Percentiles rank a stretch among this genome's conserved stretches.
Conservation (phyloP, 2,888 invertebrate genomes). For the Drosophila falleni region DNA sequence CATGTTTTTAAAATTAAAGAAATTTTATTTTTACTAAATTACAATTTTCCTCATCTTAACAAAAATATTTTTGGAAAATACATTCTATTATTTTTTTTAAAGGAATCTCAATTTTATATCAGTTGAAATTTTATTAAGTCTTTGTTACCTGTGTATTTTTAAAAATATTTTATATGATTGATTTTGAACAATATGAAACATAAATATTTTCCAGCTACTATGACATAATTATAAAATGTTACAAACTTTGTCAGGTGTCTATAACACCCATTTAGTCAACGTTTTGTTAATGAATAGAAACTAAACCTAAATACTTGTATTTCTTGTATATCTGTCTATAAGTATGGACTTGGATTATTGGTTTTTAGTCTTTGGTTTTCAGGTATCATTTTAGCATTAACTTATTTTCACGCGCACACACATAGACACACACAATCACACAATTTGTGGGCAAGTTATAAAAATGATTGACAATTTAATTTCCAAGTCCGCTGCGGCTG, state of each 20-base stretch:
- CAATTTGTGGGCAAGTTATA: constrained; percentile 60
- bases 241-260: neutral
- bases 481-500: constrained; percentile 64
- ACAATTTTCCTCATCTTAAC: too few relatives aligned
- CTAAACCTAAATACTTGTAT: constrained; percentile 58
- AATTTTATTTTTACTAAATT: too few relatives aligned
- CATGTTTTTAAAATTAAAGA: too few relatives aligned
- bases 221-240: neutral
- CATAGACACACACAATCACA: constrained; percentile 9
- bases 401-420: constrained; percentile 66
- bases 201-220: neutral
- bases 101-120: too few relatives aligned
- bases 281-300: neutral
- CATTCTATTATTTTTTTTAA: too few relatives aligned
- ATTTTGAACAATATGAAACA: too few relatives aligned
- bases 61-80: too few relatives aligned
- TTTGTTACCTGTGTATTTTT: too few relatives aligned
- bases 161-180: too few relatives aligned
- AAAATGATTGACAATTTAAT: constrained; percentile 84
- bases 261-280: neutral
- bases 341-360: constrained; percentile 43
- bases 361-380: constrained; percentile 52
- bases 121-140: too few relatives aligned
- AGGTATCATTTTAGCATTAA: constrained; percentile 77
- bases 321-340: constrained; percentile 39